phyloP scores from a whole-genome alignment of 92 coral and sea anemone species.

The Porites lobata region DNA sequence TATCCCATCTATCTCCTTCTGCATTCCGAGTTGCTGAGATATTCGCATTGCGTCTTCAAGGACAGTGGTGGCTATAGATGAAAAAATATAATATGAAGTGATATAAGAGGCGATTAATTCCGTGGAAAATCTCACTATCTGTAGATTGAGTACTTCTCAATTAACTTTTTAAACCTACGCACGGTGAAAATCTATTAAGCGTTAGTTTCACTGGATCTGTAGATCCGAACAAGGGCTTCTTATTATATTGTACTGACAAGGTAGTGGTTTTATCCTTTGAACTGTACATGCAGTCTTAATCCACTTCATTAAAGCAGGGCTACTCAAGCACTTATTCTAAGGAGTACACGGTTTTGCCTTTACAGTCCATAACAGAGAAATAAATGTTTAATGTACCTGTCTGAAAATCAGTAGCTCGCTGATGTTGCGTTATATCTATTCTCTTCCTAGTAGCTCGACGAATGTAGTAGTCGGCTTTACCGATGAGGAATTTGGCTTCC shows the following conservation, averaged over 20 bases:
- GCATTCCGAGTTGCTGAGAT: constrained; percentile 42
- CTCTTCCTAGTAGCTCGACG: constrained; percentile 57
- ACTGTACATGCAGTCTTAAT: too few species aligned
- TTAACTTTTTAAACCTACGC: too few species aligned
- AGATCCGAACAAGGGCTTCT: too few species aligned
- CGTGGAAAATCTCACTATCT: too few species aligned
- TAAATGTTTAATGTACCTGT: not conserved
- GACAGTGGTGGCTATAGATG: not conserved
- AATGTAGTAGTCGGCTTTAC: constrained; percentile 70
- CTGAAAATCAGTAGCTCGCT: constrained; percentile 5
- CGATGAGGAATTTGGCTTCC: constrained; percentile 62
- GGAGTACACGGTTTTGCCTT: too few species aligned
- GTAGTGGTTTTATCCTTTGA: too few species aligned
- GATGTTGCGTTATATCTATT: not conserved
- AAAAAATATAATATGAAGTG: not conserved
- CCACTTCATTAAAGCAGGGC: too few species aligned
- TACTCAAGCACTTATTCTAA: too few species aligned
- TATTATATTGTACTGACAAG: too few species aligned
- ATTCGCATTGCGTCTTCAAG: constrained; percentile 33
- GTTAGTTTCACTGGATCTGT: too few species aligned
- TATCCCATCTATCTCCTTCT: constrained; percentile 70
- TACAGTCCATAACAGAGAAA: not conserved
- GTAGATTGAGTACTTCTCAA: too few species aligned
- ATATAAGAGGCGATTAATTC: not conserved
- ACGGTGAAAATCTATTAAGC: too few species aligned